Evolutionary conservation across 2,113 vertebrate genomes (phyloP).

Genomic region (human): DNA sequence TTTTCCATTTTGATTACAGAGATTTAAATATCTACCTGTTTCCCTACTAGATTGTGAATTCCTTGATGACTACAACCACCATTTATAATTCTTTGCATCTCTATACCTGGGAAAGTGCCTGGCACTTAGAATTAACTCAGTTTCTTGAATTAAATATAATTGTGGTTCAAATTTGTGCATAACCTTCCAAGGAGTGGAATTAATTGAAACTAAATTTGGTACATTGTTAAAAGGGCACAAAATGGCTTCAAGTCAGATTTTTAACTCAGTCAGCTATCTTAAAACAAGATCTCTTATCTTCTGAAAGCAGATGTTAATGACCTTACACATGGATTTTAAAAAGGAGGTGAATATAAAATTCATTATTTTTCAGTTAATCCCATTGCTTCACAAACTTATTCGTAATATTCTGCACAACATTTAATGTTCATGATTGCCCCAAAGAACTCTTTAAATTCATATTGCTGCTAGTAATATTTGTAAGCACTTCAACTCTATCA

Average conservation of each 20-base stretch:
- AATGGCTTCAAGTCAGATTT: background rate
- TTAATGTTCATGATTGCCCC: background rate
- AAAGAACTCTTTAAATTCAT: background rate
- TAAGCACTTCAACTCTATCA: background rate
- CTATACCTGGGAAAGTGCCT: background rate
- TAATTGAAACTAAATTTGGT: background rate
- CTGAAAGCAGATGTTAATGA: conserved; percentile 25
- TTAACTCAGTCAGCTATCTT: background rate
- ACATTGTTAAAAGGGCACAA: background rate
- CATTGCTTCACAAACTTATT: background rate
- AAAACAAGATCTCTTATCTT: background rate
- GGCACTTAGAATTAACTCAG: background rate
- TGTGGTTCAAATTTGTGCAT: background rate
- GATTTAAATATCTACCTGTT: background rate
- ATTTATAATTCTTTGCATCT: background rate
- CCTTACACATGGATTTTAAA: background rate
- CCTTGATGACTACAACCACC: background rate
- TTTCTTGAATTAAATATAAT: conserved; percentile 39
- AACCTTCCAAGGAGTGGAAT: background rate
- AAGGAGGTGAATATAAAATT: background rate
- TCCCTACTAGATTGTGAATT: background rate
- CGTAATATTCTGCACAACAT: background rate
- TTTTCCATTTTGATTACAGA: background rate
- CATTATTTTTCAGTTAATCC: background rate
- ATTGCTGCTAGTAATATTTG: background rate